These are phyloP conservation scores for Furcifer pardalis DNA, from an alignment of 2,797 vertebrate species.

Conservation along the genomic window DNA sequence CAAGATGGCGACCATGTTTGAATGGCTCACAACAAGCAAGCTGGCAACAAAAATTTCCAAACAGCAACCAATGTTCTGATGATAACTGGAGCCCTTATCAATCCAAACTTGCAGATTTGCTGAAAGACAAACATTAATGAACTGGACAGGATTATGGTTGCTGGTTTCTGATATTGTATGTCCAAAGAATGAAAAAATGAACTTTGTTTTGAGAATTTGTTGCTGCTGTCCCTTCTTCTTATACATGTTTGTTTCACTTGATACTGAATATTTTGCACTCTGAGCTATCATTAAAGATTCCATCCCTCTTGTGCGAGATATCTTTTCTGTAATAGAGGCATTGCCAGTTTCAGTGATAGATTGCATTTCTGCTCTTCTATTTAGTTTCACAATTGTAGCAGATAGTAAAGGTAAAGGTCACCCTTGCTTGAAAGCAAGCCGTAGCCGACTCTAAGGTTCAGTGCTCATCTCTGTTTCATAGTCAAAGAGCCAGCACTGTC, in stretches of 20 bases:
- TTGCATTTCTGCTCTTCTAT: background rate
- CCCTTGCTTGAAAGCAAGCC: too few relatives aligned
- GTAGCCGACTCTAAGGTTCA: too few relatives aligned
- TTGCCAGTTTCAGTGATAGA: background rate
- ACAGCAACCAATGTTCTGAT: background rate
- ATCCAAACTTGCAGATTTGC: background rate
- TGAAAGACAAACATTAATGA: rapidly evolving
- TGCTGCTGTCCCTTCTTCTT: background rate
- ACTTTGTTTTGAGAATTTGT: constrained; percentile 10
- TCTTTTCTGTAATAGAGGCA: background rate
- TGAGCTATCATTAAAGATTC: background rate
- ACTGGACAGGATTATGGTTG: background rate
- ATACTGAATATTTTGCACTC: background rate
- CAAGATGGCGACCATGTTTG: background rate
- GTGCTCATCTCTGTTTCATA: too few relatives aligned
- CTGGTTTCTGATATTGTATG: background rate
- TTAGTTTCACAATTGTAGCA: background rate
- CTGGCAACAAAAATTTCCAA: background rate
- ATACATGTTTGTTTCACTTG: background rate
- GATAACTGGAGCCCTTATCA: background rate
- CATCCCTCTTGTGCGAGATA: background rate
- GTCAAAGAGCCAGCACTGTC: too few relatives aligned
- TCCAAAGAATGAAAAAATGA: constrained; percentile 1
- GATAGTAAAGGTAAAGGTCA: too few relatives aligned
- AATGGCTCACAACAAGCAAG: background rate